Percentiles rank a stretch among this genome's conserved stretches.
Conservation (phyloP, 2,888 invertebrate genomes). For the Tenthredo notha region DNA sequence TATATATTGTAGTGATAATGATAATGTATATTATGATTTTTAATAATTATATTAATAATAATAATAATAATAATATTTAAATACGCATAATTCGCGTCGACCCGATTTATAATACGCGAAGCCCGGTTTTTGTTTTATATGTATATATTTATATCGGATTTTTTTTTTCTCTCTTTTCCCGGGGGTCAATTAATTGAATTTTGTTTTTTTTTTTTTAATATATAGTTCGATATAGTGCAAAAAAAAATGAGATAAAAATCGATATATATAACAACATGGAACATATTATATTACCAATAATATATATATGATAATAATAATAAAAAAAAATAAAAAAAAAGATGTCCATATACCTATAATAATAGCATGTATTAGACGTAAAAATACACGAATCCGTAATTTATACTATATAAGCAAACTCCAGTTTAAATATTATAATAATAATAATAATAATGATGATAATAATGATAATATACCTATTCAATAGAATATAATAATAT, state of each 20-base stretch:
- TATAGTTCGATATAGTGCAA: constrained; percentile 20
- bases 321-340: not conserved
- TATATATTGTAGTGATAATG: not conserved
- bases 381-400: constrained; percentile 21
- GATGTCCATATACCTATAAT: not conserved
- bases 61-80: not conserved
- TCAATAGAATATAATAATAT: constrained; percentile 77
- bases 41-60: constrained; percentile 20
- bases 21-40: constrained; percentile 52
- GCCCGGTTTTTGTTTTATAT: not conserved
- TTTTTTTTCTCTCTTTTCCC: not conserved
- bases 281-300: constrained; percentile 40
- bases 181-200: not conserved
- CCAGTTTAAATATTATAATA: constrained; percentile 62
- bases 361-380: not conserved
- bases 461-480: constrained; percentile 74
- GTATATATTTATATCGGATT: not conserved
- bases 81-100: not conserved
- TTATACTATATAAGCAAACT: constrained; percentile 61
- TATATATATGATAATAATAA: constrained; percentile 27
- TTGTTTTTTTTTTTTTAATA: not conserved
- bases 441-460: constrained; percentile 60
- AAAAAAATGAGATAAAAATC: constrained; percentile 50
- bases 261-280: constrained; percentile 52
- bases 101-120: not conserved